Evolutionary conservation across 2,113 vertebrate genomes (phyloP).

Genomic region (Oreochromis spilurus): DNA sequence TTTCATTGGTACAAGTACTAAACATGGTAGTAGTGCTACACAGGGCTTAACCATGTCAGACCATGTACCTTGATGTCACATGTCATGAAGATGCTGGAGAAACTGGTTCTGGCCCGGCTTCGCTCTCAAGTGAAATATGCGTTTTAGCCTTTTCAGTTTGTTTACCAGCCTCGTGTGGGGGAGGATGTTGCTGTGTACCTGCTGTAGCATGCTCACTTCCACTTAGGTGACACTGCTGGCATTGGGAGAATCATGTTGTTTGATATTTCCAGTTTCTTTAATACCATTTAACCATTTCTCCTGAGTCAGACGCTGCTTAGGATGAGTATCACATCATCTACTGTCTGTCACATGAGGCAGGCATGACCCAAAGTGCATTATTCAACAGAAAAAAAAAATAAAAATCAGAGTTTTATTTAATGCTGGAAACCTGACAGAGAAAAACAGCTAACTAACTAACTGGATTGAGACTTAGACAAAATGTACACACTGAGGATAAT

Average conservation of each 20-base stretch:
- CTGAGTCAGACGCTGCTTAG: background rate
- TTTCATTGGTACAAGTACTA: background rate
- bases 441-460: background rate
- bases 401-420: background rate
- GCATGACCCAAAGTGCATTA: background rate
- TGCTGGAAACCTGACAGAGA: background rate
- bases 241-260: background rate
- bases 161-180: background rate
- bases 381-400: accelerated
- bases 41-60: background rate
- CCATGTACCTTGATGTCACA: background rate
- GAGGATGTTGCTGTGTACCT: background rate
- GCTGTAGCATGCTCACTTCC: background rate
- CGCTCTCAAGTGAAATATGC: background rate
- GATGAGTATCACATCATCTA: background rate
- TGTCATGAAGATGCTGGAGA: background rate
- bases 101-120: background rate
- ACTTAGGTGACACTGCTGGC: background rate
- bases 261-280: background rate
- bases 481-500: background rate
- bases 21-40: too few species aligned
- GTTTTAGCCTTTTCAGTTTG: background rate
- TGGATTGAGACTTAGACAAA: background rate
- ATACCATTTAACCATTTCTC: background rate
- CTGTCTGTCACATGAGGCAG: background rate